Percentiles rank a stretch among this genome's conserved stretches.
Conservation (phyloP, 2,888 invertebrate species). For the Ceriagrion tenellum region DNA sequence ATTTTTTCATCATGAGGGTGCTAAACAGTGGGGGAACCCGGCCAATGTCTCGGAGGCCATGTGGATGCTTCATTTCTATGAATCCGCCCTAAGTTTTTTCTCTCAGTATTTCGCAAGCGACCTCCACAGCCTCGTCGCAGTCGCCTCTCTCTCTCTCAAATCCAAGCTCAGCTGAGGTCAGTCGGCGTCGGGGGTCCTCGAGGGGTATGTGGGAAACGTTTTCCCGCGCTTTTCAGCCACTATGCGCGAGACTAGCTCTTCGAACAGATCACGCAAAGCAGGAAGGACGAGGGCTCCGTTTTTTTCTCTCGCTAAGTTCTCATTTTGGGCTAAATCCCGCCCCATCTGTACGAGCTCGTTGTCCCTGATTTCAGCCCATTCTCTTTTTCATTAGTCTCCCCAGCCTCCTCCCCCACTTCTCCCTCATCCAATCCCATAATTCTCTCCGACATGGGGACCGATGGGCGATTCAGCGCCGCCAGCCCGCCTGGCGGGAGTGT, state of each 20-base stretch:
- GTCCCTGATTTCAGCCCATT: slow-evolving; percentile 56
- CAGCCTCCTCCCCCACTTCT: background rate
- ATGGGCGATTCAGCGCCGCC: background rate
- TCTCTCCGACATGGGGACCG: background rate
- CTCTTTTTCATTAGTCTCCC: slow-evolving; percentile 39
- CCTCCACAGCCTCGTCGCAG: background rate
- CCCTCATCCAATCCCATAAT: background rate
- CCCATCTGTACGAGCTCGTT: background rate
- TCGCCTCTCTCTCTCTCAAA: background rate
- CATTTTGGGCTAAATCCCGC: background rate
- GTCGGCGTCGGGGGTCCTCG: background rate
- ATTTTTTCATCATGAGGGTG: background rate
- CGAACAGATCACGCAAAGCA: background rate
- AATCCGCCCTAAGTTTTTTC: background rate
- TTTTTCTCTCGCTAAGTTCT: background rate
- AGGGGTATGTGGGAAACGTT: background rate
- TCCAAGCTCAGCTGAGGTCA: background rate
- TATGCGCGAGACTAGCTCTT: background rate
- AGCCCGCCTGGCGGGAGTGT: background rate
- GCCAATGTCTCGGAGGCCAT: background rate
- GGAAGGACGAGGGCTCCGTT: background rate
- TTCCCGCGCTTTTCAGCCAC: background rate
- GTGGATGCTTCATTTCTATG: background rate
- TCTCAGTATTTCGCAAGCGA: background rate
- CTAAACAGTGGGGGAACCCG: background rate